A percentile compares a stretch with the other conserved stretches of the same genome.
Evolutionary conservation across 2,888 invertebrate genomes (phyloP).

Genomic region (Mycalesis mineus): DNA sequence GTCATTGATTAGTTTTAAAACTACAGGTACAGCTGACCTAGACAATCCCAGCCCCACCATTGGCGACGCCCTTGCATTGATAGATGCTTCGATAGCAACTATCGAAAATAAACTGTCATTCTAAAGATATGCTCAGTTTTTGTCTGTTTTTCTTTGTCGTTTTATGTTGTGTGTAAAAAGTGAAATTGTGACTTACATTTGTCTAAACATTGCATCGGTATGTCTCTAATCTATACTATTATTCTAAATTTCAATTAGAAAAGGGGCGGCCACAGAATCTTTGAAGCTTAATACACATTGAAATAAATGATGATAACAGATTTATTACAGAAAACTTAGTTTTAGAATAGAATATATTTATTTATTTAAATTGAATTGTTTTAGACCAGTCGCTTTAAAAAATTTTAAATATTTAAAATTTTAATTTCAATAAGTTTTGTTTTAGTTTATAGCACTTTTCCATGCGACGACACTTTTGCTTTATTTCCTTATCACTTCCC

Average conservation of each 20-base stretch:
- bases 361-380: not conserved
- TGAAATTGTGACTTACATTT: not conserved
- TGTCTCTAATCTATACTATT: not conserved
- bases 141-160: not conserved
- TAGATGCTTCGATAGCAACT: no score
- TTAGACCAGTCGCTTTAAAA: not conserved
- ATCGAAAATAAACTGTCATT: not conserved
- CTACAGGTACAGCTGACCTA: no score
- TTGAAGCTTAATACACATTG: not conserved
- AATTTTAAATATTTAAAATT: no score
- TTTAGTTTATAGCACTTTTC: not conserved
- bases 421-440: not conserved
- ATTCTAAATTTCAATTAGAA: not conserved
- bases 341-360: no score
- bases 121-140: constrained; percentile 4
- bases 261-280: constrained; percentile 7
- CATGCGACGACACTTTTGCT: not conserved
- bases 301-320: not conserved
- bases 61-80: no score
- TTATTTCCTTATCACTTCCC: not conserved
- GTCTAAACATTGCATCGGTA: not conserved
- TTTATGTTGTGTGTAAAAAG: not conserved
- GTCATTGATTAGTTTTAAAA: no score
- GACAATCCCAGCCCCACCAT: no score
- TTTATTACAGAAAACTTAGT: no score